Evolutionary conservation across 1,140 invertebrate genomes (phyloP).

Genomic region (Drosophila nikananu): DNA sequence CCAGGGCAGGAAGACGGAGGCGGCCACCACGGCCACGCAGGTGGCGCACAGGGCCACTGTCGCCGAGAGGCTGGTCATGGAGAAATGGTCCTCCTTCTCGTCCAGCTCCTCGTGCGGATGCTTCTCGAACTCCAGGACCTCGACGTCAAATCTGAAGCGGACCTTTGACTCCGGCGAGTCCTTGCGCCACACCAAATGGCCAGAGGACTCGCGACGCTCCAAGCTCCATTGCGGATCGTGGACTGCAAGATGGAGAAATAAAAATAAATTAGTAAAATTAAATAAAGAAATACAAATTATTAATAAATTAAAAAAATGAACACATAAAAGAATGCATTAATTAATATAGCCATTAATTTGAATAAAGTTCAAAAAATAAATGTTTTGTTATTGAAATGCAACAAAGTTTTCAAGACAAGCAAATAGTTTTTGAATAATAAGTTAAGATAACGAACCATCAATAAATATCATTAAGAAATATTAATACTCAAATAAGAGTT

Average conservation of each 20-base stretch:
- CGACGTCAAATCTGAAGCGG: slow-evolving; percentile 86
- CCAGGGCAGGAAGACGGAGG: slow-evolving; percentile 86
- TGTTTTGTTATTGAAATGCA: too few relatives aligned
- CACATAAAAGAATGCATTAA: too few relatives aligned
- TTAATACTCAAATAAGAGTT: too few relatives aligned
- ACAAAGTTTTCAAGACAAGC: too few relatives aligned
- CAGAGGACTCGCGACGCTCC: slow-evolving; percentile 85
- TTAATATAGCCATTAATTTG: too few relatives aligned
- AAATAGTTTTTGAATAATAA: too few relatives aligned
- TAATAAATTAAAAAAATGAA: neutral
- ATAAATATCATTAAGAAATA: too few relatives aligned
- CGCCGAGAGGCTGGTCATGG: slow-evolving; percentile 66
- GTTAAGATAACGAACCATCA: too few relatives aligned
- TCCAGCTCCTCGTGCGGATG: slow-evolving; percentile 80
- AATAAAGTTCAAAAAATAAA: too few relatives aligned
- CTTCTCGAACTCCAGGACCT: slow-evolving; percentile 86
- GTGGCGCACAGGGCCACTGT: slow-evolving; percentile 82
- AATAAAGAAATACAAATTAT: neutral
- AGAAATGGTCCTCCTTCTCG: slow-evolving; percentile 64
- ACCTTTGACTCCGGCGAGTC: slow-evolving; percentile 86
- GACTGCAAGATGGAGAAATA: slow-evolving; percentile 38
- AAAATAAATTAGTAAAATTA: neutral
- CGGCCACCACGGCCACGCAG: slow-evolving; percentile 85
- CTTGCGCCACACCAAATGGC: slow-evolving; percentile 86
- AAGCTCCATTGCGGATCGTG: slow-evolving; percentile 86